Evolutionary conservation across 2,113 vertebrate species (phyloP).

Genomic region (Guaruba guarouba): DNA sequence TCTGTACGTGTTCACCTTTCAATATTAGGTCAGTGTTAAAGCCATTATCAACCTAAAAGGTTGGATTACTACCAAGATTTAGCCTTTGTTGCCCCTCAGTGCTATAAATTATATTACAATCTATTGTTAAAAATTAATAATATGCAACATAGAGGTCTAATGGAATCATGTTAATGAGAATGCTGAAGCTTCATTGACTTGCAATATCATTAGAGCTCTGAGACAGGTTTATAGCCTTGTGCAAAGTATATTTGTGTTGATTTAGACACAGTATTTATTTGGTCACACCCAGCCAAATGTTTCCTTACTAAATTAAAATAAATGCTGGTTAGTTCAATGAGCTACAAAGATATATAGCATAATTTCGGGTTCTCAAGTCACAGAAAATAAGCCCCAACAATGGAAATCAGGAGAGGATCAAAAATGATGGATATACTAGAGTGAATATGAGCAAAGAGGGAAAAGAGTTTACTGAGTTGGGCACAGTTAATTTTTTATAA

Average conservation of each 20-base stretch:
- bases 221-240: conserved; percentile 55
- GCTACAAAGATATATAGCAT: conserved; percentile 38
- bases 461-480: neutral
- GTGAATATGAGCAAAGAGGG: conserved; percentile 23
- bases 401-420: conserved; percentile 27
- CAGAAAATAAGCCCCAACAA: conserved; percentile 43
- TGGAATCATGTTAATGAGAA: conserved; percentile 53
- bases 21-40: conserved; percentile 2
- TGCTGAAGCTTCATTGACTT: conserved; percentile 61
- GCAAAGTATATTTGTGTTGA: conserved; percentile 23
- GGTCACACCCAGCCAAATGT: conserved; percentile 54
- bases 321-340: conserved; percentile 49
- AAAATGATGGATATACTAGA: conserved; percentile 20
- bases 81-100: conserved; percentile 6
- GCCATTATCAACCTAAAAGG: neutral
- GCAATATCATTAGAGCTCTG: conserved; percentile 50
- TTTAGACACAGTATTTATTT: conserved; percentile 55
- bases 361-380: conserved; percentile 48
- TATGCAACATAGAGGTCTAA: conserved; percentile 46
- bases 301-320: conserved; percentile 55
- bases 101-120: conserved; percentile 41
- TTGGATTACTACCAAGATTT: neutral
- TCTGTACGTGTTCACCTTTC: neutral
- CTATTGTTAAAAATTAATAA: conserved; percentile 57
- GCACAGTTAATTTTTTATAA: conserved; percentile 4